Evolutionary conservation across 1,140 invertebrate species (phyloP).

Genomic region (Drosophila nasuta): DNA sequence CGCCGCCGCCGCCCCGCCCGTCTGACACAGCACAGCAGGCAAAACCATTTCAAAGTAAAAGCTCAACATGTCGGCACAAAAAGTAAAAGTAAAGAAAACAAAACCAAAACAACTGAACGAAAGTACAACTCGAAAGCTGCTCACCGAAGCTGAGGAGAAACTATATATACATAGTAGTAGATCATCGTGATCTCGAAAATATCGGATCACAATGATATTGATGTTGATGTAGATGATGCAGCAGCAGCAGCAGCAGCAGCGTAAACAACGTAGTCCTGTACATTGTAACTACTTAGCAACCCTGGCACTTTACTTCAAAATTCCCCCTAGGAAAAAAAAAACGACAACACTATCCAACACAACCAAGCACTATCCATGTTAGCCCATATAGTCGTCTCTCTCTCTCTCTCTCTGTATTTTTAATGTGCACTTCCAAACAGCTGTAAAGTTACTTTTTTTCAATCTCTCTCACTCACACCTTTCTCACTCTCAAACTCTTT

Average conservation of each 20-base stretch:
- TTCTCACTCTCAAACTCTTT: constrained; percentile 4
- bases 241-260: constrained; percentile 47
- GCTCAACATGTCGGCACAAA: constrained; percentile 77
- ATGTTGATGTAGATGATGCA: constrained; percentile 12
- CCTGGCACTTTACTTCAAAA: constrained; percentile 11
- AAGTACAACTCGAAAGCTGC: constrained; percentile 66
- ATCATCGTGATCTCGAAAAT: no score
- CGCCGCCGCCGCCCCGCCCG: constrained; percentile 26
- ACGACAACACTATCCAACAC: neutral
- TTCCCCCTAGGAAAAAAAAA: neutral
- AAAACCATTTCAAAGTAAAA: constrained; percentile 80
- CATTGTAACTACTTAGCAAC: constrained; percentile 64
- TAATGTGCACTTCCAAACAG: constrained; percentile 27
- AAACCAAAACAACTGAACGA: constrained; percentile 41
- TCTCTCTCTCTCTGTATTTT: constrained; percentile 11
- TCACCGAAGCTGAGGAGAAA: constrained; percentile 30
- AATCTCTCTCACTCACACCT: constrained; percentile 3
- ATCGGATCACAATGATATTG: no score
- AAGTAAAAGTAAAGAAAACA: constrained; percentile 13
- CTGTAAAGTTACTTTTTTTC: constrained; percentile 21
- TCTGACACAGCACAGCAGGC: constrained; percentile 56
- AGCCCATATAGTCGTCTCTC: constrained; percentile 25
- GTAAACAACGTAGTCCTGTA: constrained; percentile 65
- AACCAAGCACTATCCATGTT: constrained; percentile 39
- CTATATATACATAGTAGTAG: neutral